phyloP scores from a whole-genome alignment of 1,140 invertebrate genomes.

The Zaprionus ghesquierei region DNA sequence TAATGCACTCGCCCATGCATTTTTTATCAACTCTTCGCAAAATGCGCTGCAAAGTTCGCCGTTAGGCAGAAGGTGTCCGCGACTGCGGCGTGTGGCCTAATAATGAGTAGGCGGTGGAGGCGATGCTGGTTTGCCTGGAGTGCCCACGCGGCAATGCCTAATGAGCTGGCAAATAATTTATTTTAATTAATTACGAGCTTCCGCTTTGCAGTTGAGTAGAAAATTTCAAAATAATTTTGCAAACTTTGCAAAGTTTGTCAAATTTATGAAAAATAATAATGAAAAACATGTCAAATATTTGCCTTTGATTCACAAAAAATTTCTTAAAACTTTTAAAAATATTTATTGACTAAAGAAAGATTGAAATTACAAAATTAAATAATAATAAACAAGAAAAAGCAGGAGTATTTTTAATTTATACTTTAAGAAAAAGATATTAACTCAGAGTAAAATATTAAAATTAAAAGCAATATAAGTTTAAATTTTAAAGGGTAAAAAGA shows the following conservation, averaged over 20 bases:
- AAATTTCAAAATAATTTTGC: neutral
- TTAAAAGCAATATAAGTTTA: too few relatives aligned
- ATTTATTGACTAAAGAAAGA: too few relatives aligned
- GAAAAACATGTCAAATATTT: too few relatives aligned
- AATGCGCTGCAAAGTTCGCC: neutral
- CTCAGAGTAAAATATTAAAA: too few relatives aligned
- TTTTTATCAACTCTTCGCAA: constrained; percentile 31
- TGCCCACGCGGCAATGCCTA: constrained; percentile 23
- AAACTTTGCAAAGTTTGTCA: neutral
- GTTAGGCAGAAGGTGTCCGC: constrained; percentile 1
- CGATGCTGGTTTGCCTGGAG: neutral
- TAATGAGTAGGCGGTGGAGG: neutral
- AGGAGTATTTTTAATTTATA: too few relatives aligned
- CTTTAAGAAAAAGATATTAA: too few relatives aligned
- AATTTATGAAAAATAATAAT: neutral
- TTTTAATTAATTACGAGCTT: constrained; percentile 27
- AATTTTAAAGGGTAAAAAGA: too few relatives aligned
- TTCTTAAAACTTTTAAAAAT: too few relatives aligned
- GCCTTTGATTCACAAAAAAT: too few relatives aligned
- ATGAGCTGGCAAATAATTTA: constrained; percentile 33
- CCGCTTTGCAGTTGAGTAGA: neutral
- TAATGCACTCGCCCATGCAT: constrained; percentile 37
- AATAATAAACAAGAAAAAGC: too few relatives aligned
- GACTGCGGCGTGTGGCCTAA: neutral
- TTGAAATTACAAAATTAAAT: too few relatives aligned